Percentiles rank a stretch among this genome's conserved stretches.
Conservation (phyloP, 2,888 invertebrate species). For the Eristalis arbustorum region DNA sequence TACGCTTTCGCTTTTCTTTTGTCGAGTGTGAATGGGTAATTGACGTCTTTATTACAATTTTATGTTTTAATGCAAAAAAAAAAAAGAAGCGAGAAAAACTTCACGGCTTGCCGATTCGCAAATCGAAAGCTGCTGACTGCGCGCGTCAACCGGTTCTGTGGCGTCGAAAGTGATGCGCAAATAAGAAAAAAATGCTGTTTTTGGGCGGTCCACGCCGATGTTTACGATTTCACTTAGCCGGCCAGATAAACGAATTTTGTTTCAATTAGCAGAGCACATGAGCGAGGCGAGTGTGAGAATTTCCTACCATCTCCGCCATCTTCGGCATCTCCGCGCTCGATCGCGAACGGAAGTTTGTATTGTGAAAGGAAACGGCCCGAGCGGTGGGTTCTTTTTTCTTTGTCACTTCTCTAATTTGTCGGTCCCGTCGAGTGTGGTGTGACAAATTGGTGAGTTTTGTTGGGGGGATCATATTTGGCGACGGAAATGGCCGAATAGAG, state of each 20-base stretch:
- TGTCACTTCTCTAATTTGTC: not conserved
- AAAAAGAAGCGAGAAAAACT: not conserved
- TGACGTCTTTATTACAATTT: conserved; percentile 60
- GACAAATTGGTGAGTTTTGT: not conserved
- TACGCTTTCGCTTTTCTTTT: conserved; percentile 64
- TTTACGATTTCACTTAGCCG: conserved; percentile 24
- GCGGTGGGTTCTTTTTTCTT: not conserved
- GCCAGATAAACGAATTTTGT: not conserved
- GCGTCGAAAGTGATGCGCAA: not conserved
- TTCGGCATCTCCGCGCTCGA: not conserved
- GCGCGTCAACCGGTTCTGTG: not conserved
- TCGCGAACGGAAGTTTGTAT: not conserved
- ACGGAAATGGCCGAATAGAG: not conserved
- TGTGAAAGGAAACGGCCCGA: not conserved
- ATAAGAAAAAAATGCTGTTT: not conserved
- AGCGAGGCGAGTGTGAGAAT: not conserved
- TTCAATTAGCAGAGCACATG: not conserved
- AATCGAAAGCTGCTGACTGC: not conserved
- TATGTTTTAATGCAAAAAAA: conserved; percentile 1
- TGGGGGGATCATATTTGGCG: not conserved
- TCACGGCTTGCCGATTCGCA: not conserved
- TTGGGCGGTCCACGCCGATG: conserved; percentile 25
- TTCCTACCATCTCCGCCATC: not conserved
- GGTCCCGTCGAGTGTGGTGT: not conserved
- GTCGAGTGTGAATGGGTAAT: conserved; percentile 49